Base-by-base conservation (phyloP, 35 echinoderm and acorn worm genomes). In the Acanthaster planci region DNA sequence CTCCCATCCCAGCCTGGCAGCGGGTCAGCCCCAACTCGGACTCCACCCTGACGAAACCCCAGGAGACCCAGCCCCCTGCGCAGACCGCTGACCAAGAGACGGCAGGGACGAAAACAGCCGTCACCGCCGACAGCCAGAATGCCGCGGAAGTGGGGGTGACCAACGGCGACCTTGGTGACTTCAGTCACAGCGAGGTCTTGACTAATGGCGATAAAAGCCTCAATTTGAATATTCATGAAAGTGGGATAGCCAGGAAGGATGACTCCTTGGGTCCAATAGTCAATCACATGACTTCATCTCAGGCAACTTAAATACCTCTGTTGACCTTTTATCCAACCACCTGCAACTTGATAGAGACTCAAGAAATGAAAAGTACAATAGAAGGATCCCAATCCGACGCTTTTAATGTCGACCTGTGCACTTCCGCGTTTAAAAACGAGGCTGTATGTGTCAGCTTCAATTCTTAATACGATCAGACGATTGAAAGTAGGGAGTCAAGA, bases 1-100 rank as follows among this genome's bases (percentile, higher is more conserved):
- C 60, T 9, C 80, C 80, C 40, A 90, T 90, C 38, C 88, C 88
- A 72, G 37, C 60, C 30, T 90, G 88, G 88, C 88, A 90, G 52
- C 58, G 88, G 21, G 81, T 19, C 31, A 19, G 2, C 53, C 35
- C 31, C 14, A 26, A 10, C 40, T 15, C 39, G 35, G 29, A 38
- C 19, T 76, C 84, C 14, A 40, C 67, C 2, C n/a, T 23, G 34
- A 86, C 18, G 7, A 86, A 72, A 23, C 84, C 29, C 21, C 60
- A 52, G 19, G 26, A 72, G 30, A 26, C 64, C 23, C 64, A 72
- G 23, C 64, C 26, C 0, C 59, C 64, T 26, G 34, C 26, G 29
- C 64, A 31, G 42, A 31, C 64, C 34, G 30, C 64, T 26, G 34
- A 30, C 34, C 64, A 72, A 9, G 21, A 1, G 8, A 35, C 26